Base-by-base conservation (phyloP, 1,140 invertebrate genomes). In the Callitettix versicolor region DNA sequence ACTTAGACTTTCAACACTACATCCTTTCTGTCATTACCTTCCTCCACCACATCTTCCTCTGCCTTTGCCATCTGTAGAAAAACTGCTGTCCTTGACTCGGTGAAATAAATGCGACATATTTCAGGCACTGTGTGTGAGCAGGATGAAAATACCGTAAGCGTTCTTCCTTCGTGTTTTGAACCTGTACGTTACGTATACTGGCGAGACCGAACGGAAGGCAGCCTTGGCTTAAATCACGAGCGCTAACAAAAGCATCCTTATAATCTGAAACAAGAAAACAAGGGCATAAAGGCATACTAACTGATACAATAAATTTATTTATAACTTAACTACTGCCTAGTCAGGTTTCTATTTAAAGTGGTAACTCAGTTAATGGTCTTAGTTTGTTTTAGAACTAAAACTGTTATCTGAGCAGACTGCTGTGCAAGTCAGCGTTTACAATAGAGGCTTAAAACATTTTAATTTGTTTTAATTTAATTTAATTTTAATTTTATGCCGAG, bases 1-100 rank as follows among this genome's bases (percentile, higher is more conserved):
- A n/a, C n/a, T n/a, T n/a, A n/a, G n/a, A n/a, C n/a, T n/a, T 30
- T 3, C 26, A 30, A 30, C 26, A 30, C 26, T 30, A 4, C 26
- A 9, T 4, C 26, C 26, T 4, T 30, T 30, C n/a, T n/a, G 26
- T 30, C 63, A 60, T 77, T 73, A 75, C 76, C 68, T 80, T 83
- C 64, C 82, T 79, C 86, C 86, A 90, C 86, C 86, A 90, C 56
- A 83, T 79, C 67, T 84, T 85, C 54, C 84, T 76, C 63, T 85
- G 79, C 58, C 81, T 75, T 63, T 87, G 85, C 69, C 81, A 80
- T 50, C 81, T 77, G 62, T 82, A 76, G 65, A 82, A 84, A 64
- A 78, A 74, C 58, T 75, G 74, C 64, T 70, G 73, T 15, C 70
- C 61, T 62, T 74, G 68, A 38, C 66, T 58, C 9, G 67, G 65